Base-by-base conservation (phyloP, 2,888 invertebrate genomes). In the Rhabditoides inermis region DNA sequence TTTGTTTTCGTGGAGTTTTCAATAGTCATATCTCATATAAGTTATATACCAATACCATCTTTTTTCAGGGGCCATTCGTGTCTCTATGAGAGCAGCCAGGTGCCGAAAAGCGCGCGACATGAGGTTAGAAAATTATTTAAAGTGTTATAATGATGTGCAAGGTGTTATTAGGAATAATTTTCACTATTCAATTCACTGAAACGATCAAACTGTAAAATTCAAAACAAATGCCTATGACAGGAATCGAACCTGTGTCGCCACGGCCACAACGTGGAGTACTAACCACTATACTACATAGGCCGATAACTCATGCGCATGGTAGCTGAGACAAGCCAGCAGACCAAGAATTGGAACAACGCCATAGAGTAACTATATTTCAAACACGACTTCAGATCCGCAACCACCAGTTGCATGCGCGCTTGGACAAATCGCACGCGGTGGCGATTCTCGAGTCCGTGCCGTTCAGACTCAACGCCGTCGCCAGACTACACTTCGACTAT, bases 401-500 rank as follows among this genome's bases (percentile, higher is more conserved):
- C 12, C 47, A 58, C 37, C 53, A 50, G n/a, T 44, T 64, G 12
- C 45, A 45, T 20, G 60, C 63, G 7, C 51, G 53, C 22, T 47
- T 67, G 48, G 59, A 59, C 7, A 48, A 55, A 2, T 37, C 55
- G n/a, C 58, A 58, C 10, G 46, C 58, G 18, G 68, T 75, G 18
- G 62, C 71, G 28, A 70, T 74, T 49, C 49, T 74, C 5, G 74
- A 74, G 49, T 72, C 72, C 1, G 55, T 65, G n/a, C 59, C 62
- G 26, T 74, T 74, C 61, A 57, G 60, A 30, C 48, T 74, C 39
- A 74, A 74, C 45, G 63, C 70, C 1, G 65, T 72, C 3, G 68
- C 72, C 26, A 49, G 72, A 37, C 58, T 74, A 0, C 71, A 75
- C 50, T 74, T 74, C 41, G 63, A 69, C 39, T 74, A 70, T 42